phyloP scores from a whole-genome alignment of 2,888 invertebrate genomes.

The Rhaphigaster nebulosa region DNA sequence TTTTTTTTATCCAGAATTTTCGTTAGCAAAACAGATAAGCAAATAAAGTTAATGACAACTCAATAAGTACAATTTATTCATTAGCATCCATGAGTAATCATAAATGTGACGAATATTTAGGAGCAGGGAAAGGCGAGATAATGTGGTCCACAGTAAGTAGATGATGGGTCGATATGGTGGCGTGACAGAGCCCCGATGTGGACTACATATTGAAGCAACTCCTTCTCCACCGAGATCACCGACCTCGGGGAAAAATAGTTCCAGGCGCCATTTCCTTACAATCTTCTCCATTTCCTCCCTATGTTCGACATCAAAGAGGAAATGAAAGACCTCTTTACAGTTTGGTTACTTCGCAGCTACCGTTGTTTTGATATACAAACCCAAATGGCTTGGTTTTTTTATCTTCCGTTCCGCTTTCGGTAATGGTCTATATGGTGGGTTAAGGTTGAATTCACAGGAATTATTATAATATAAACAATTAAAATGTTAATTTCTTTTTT shows the following conservation, averaged over 20 bases:
- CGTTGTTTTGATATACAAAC: conserved; percentile 30
- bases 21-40: no score
- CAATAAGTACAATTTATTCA: not conserved
- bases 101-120: not conserved
- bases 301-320: conserved; percentile 46
- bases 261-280: conserved; percentile 36
- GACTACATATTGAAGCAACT: conserved; percentile 42
- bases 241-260: conserved; percentile 44
- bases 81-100: not conserved
- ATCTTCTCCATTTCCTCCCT: conserved; percentile 43
- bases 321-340: conserved; percentile 37
- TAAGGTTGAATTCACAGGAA: not conserved
- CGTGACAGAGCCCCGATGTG: conserved; percentile 41
- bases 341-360: not conserved
- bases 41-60: not conserved
- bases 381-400: not conserved
- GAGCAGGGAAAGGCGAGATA: not conserved
- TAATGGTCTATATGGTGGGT: not conserved
- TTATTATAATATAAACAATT: not conserved
- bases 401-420: not conserved
- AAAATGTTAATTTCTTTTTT: not conserved
- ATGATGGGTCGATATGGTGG: conserved; percentile 42
- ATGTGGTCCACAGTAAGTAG: conserved; percentile 28
- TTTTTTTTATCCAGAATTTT: no score
- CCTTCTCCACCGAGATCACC: conserved; percentile 10